phyloP scores from a whole-genome alignment of 2,888 invertebrate species.

The Andrena minutula region DNA sequence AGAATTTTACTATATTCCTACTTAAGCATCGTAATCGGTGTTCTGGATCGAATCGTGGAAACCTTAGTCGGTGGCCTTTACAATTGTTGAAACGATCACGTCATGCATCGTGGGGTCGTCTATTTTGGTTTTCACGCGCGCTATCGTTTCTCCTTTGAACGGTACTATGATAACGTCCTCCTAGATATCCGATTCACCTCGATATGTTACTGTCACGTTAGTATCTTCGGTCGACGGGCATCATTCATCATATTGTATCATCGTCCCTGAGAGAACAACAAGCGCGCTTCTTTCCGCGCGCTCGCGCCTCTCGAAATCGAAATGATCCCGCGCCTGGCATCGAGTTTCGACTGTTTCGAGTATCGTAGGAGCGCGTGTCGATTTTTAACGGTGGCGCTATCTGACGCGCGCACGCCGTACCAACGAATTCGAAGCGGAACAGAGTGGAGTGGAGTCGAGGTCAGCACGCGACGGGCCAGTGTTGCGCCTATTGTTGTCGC shows the following conservation, averaged over 20 bases:
- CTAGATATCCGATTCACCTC: conserved; percentile 40
- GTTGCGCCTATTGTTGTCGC: no score
- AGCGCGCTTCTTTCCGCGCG: neutral
- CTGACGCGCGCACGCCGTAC: conserved; percentile 5
- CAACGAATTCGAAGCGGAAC: neutral
- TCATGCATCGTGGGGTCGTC: neutral
- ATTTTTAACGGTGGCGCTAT: conserved; percentile 33
- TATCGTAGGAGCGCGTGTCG: neutral
- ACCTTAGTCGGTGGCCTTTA: neutral
- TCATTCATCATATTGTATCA: conserved; percentile 6
- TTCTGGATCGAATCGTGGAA: neutral
- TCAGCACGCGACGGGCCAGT: no score
- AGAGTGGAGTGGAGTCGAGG: no score
- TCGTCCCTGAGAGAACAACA: conserved; percentile 15
- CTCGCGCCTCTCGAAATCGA: neutral
- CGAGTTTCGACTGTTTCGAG: neutral
- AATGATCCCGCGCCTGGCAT: conserved; percentile 5
- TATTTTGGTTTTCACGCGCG: conserved; percentile 22
- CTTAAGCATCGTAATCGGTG: no score
- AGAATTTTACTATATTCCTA: no score
- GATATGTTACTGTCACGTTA: conserved; percentile 19
- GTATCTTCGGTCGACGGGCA: neutral
- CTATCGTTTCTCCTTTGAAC: conserved; percentile 54
- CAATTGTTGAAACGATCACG: conserved; percentile 2
- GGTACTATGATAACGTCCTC: conserved; percentile 15